Conservation (phyloP, 2,888 invertebrate species). For the Acanthosepion esculentum region DNA sequence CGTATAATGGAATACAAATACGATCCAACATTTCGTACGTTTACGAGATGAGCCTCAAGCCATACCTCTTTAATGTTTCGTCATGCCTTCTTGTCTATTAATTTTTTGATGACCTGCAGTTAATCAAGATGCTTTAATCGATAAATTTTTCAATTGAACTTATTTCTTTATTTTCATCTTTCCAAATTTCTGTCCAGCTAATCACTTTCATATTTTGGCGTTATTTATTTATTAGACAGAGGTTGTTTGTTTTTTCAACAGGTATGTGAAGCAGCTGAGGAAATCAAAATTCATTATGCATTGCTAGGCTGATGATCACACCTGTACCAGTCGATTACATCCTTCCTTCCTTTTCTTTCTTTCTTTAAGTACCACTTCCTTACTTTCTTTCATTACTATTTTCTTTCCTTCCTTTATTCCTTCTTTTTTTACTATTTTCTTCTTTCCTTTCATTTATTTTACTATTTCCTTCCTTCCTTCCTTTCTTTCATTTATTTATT, state of each 20-base stretch:
- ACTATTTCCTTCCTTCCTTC: too few species aligned
- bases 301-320: background rate
- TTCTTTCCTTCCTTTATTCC: too few species aligned
- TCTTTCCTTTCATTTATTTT: too few species aligned
- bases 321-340: background rate
- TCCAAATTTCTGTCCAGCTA: background rate
- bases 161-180: background rate
- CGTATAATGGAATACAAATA: too few species aligned
- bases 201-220: background rate
- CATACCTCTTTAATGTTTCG: too few species aligned
- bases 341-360: too few species aligned
- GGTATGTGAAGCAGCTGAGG: background rate
- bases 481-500: too few species aligned
- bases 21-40: background rate
- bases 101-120: background rate
- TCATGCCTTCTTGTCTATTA: background rate
- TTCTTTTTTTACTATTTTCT: too few species aligned
- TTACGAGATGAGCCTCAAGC: background rate
- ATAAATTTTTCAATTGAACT: background rate
- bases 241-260: background rate
- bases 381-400: too few species aligned
- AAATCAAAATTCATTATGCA: background rate
- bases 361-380: too few species aligned
- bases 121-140: background rate
- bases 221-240: background rate